phyloP scores from a whole-genome alignment of 64 coral and sea anemone species.

The Stichodactyla mertensii region DNA sequence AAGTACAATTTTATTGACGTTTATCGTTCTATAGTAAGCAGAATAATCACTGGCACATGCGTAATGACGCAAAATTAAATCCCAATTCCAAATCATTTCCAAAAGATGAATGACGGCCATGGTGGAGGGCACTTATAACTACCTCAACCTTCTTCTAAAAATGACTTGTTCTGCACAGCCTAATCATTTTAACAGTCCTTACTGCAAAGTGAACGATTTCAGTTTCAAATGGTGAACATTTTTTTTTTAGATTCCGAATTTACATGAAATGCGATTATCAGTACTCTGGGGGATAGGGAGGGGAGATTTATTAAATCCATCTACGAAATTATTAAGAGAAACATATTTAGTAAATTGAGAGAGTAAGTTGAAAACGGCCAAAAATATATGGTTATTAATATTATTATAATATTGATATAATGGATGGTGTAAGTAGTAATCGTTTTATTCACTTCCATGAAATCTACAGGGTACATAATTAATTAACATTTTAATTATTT shows the following conservation, averaged over 20 bases:
- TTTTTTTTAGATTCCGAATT: background rate
- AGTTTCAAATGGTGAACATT: background rate
- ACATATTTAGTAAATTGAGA: conserved; percentile 20
- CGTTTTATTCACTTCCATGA: background rate
- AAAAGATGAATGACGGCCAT: background rate
- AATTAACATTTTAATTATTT: conserved; percentile 5
- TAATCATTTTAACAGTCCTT: background rate
- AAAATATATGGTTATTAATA: conserved; percentile 16
- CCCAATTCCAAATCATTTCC: too few relatives aligned
- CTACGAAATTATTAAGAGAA: conserved; percentile 17
- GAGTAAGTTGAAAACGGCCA: conserved; percentile 9
- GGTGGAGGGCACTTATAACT: background rate
- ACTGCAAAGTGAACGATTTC: background rate
- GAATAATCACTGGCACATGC: too few relatives aligned
- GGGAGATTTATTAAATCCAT: conserved; percentile 12
- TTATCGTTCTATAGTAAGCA: too few relatives aligned
- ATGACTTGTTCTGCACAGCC: background rate
- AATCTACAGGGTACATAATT: background rate
- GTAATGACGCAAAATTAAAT: too few relatives aligned
- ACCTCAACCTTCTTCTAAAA: background rate
- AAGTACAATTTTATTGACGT: too few relatives aligned
- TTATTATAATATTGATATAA: conserved; percentile 7
- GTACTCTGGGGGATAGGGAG: background rate
- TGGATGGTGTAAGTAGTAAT: background rate
- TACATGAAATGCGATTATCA: background rate